Percentiles rank a stretch among this genome's conserved stretches.
Conservation (phyloP, 2,113 vertebrate species). For the Erythrocercus mccallii region DNA sequence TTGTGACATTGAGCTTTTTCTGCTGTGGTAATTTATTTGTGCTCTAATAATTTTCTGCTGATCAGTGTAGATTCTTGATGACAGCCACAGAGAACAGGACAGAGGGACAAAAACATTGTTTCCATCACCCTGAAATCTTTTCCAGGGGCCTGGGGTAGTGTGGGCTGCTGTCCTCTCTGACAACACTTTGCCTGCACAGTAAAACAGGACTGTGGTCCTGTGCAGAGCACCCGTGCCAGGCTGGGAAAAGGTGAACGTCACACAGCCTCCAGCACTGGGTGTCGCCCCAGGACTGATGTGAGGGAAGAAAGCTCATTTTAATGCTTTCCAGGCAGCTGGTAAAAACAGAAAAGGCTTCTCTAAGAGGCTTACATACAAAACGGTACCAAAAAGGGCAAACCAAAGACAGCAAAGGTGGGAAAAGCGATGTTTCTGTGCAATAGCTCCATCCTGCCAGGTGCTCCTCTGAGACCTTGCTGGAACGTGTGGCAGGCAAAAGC, state of each 20-base stretch:
- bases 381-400: background rate
- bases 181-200: background rate
- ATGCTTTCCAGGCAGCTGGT: background rate
- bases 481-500: background rate
- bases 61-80: background rate
- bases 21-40: conserved; percentile 20
- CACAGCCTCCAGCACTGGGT: background rate
- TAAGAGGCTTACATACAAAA: background rate
- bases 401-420: background rate
- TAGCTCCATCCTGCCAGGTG: background rate
- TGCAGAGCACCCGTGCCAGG: background rate
- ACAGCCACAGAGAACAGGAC: background rate
- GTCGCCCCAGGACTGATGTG: background rate
- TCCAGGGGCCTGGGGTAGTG: background rate
- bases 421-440: background rate
- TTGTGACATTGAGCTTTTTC: conserved; percentile 23
- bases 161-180: background rate
- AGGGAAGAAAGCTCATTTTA: background rate
- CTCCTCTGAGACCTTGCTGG: conserved; percentile 4
- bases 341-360: background rate
- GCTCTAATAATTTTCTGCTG: conserved; percentile 18
- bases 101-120: background rate
- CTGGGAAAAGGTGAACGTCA: background rate
- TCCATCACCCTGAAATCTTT: background rate
- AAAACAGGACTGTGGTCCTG: background rate